These are phyloP conservation scores for Mesocentrotus franciscanus DNA, from an alignment of 53 echinoderm and acorn worm genomes.

Conservation along the genomic window DNA sequence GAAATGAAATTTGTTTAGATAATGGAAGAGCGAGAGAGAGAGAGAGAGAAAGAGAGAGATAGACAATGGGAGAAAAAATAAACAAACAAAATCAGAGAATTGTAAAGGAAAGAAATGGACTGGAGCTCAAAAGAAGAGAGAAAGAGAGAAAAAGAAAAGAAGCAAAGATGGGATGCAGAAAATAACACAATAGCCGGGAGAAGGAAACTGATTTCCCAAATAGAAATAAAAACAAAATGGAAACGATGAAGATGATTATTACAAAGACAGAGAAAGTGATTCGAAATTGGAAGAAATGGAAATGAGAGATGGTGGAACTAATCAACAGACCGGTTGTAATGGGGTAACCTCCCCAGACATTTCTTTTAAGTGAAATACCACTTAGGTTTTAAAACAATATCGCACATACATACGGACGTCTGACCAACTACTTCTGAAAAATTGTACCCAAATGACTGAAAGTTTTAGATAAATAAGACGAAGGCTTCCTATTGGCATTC, in stretches of 20 bases:
- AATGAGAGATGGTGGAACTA: not conserved
- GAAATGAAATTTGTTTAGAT: not conserved
- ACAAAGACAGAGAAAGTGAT: not conserved
- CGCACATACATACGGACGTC: not conserved
- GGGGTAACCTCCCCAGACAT: not conserved
- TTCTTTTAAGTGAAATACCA: slow-evolving; percentile 22
- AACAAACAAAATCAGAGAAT: not conserved
- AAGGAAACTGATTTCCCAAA: not conserved
- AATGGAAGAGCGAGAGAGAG: too few relatives aligned
- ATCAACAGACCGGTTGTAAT: not conserved
- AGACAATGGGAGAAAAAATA: not conserved
- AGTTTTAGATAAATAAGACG: not conserved
- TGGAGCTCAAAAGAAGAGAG: not conserved
- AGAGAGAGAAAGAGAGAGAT: not conserved
- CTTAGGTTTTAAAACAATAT: slow-evolving; percentile 28
- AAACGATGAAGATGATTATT: too few relatives aligned
- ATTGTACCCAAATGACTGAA: not conserved
- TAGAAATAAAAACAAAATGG: not conserved
- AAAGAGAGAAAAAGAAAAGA: not conserved
- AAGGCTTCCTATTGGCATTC: not conserved
- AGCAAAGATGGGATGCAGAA: not conserved
- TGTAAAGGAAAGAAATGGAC: not conserved
- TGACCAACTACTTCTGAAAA: not conserved
- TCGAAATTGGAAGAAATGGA: not conserved
- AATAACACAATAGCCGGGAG: not conserved